Conservation (phyloP, 1,140 invertebrate genomes). For the Drosophila busckii region DNA sequence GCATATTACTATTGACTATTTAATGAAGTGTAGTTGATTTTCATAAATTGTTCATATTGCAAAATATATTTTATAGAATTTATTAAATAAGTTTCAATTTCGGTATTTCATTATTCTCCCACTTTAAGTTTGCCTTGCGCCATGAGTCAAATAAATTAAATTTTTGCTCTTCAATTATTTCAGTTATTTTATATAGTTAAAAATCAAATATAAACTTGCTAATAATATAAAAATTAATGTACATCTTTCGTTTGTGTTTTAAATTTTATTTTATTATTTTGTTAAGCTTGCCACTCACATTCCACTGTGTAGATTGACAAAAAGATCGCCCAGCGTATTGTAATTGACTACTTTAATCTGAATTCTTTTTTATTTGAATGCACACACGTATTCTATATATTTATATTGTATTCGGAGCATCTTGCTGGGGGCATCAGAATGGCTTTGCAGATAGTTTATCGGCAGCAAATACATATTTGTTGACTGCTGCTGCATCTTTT, state of each 20-base stretch:
- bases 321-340: constrained; percentile 26
- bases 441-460: not conserved
- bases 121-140: too few species aligned
- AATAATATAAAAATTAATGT: too few species aligned
- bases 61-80: too few species aligned
- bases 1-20: too few species aligned
- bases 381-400: constrained; percentile 36
- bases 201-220: too few species aligned
- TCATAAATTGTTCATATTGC: too few species aligned
- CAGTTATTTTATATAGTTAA: too few species aligned
- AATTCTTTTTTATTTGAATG: constrained; percentile 67
- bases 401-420: constrained; percentile 12
- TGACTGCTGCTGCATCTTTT: constrained; percentile 7
- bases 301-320: constrained; percentile 14
- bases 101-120: too few species aligned
- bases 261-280: not conserved
- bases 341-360: constrained; percentile 62
- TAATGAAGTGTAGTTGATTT: too few species aligned
- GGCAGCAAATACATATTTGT: constrained; percentile 3
- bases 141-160: too few species aligned
- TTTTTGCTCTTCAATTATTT: too few species aligned
- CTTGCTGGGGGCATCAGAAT: not conserved
- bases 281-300: constrained; percentile 37
- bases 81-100: too few species aligned
- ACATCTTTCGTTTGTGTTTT: not conserved